These are phyloP conservation scores for Bombus polaris DNA, from an alignment of 1,140 invertebrate species.

Conservation along the genomic window DNA sequence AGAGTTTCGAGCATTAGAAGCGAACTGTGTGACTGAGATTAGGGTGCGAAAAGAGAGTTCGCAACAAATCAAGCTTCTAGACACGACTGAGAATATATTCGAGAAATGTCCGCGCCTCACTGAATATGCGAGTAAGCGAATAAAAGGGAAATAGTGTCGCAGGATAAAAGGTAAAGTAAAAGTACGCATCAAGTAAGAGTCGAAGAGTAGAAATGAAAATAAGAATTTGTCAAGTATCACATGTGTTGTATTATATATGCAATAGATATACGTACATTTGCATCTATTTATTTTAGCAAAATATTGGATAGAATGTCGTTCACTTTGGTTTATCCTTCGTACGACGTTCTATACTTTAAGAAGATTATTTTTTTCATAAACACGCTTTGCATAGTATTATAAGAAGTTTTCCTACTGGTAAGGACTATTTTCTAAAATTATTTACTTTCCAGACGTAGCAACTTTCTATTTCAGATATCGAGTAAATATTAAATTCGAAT, in stretches of 20 bases:
- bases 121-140: background rate
- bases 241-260: too few species aligned
- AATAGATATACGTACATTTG: too few species aligned
- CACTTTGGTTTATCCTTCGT: too few species aligned
- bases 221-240: background rate
- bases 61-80: background rate
- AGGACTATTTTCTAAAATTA: too few species aligned
- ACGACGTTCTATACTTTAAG: too few species aligned
- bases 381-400: too few species aligned
- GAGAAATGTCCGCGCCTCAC: background rate
- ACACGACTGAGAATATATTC: background rate
- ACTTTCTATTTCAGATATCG: background rate
- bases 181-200: background rate
- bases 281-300: too few species aligned
- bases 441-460: too few species aligned
- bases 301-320: too few species aligned
- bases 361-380: too few species aligned
- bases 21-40: background rate
- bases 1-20: background rate
- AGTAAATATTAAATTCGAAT: background rate
- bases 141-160: background rate
- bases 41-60: background rate
- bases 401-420: too few species aligned
- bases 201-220: background rate
- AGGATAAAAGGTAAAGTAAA: background rate